Conservation (phyloP, 2,888 invertebrate genomes). For the Drosophila macrospina region DNA sequence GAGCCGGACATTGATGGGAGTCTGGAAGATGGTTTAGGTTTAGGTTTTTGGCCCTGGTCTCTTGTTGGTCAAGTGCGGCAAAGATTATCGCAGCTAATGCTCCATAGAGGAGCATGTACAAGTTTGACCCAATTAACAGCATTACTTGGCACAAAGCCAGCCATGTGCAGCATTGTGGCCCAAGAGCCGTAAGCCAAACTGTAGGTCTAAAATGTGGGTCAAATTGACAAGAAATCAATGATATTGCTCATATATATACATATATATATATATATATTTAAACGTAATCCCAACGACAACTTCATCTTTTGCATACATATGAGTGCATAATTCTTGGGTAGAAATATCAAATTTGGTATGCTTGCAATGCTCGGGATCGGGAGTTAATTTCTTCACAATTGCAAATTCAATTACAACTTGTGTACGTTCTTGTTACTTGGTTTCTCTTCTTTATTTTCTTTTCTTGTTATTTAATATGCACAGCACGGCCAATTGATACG, state of each 20-base stretch:
- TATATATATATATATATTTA: too few relatives aligned
- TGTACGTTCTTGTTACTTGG: slow-evolving; percentile 20
- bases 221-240: slow-evolving; percentile 42
- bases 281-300: background rate
- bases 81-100: slow-evolving; percentile 51
- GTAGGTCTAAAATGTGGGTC: slow-evolving; percentile 40
- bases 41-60: slow-evolving; percentile 4
- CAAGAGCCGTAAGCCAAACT: slow-evolving; percentile 34
- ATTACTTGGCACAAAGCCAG: slow-evolving; percentile 47
- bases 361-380: slow-evolving; percentile 19
- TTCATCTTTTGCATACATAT: slow-evolving; percentile 5
- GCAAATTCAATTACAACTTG: slow-evolving; percentile 60
- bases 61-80: slow-evolving; percentile 20
- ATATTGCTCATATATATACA: too few relatives aligned
- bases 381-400: slow-evolving; percentile 48
- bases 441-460: slow-evolving; percentile 33
- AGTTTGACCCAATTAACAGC: slow-evolving; percentile 50
- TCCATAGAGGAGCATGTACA: slow-evolving; percentile 20
- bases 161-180: slow-evolving; percentile 50
- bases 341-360: slow-evolving; percentile 34
- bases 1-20: slow-evolving; percentile 61
- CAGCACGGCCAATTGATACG: slow-evolving; percentile 57
- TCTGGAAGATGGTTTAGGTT: background rate
- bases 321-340: slow-evolving; percentile 7
- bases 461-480: slow-evolving; percentile 66